Percentiles rank a stretch among this genome's conserved stretches.
Evolutionary conservation across 2,113 vertebrate species (phyloP).

Genomic region (Vulpes vulpes): DNA sequence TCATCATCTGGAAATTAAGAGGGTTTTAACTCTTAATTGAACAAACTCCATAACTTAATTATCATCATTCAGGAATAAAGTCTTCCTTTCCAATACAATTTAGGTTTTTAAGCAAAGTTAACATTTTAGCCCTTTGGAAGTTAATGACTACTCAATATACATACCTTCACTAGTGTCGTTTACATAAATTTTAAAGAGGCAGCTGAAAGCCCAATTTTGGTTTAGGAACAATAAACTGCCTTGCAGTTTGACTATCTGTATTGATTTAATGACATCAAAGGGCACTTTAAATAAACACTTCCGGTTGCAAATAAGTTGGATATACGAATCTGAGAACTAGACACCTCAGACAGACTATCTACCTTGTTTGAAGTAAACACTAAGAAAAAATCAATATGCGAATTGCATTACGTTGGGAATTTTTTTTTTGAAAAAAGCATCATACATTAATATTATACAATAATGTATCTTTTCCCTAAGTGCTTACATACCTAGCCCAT

Average conservation of each 20-base stretch:
- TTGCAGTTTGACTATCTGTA: constrained; percentile 27
- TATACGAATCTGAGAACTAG: constrained; percentile 56
- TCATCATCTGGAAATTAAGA: constrained; percentile 54
- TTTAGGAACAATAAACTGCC: constrained; percentile 25
- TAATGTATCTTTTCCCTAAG: constrained; percentile 38
- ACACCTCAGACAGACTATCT: constrained; percentile 58
- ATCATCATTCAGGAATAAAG: constrained; percentile 23
- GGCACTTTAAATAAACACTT: constrained; percentile 57
- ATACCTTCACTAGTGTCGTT: not conserved
- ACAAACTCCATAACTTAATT: constrained; percentile 29
- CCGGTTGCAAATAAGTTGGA: constrained; percentile 50
- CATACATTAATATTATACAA: constrained; percentile 48
- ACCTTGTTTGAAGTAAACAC: constrained; percentile 43
- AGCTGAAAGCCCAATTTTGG: constrained; percentile 46
- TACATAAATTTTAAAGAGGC: not conserved
- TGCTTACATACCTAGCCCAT: constrained; percentile 95
- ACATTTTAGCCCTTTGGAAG: constrained; percentile 58
- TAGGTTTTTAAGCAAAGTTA: not conserved
- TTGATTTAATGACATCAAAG: constrained; percentile 53
- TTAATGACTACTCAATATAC: constrained; percentile 27
- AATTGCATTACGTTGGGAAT: not conserved
- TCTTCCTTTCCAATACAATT: constrained; percentile 20
- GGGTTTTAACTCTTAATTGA: constrained; percentile 27
- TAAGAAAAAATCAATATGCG: constrained; percentile 38
- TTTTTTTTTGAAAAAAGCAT: not conserved